Evolutionary conservation across 2,113 vertebrate genomes (phyloP).

Genomic region (Cromileptes altivelis): DNA sequence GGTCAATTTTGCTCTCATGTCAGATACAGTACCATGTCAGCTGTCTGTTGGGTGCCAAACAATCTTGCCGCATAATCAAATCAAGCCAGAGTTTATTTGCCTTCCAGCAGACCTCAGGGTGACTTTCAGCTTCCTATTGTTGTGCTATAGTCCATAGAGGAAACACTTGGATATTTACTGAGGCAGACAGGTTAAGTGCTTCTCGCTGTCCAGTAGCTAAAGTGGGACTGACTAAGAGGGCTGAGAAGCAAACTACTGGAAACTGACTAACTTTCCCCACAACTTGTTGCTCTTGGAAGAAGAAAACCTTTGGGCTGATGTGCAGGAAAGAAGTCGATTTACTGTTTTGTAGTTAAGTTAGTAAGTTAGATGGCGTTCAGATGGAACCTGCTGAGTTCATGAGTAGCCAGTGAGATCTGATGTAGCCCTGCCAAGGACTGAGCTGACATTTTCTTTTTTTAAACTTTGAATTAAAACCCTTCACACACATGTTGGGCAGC

Average conservation of each 20-base stretch:
- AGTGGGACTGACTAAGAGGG: constrained; percentile 10
- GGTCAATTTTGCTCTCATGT: neutral
- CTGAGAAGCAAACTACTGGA: constrained; percentile 37
- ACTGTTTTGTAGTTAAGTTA: neutral
- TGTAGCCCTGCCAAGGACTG: neutral
- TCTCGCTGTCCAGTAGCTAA: constrained; percentile 54
- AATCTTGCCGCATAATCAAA: neutral
- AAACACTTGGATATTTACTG: constrained; percentile 59
- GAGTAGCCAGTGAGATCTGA: neutral
- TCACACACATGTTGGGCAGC: constrained; percentile 13
- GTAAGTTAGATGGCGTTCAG: neutral
- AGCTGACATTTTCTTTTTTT: neutral
- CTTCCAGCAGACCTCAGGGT: constrained; percentile 27
- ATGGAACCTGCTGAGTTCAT: neutral
- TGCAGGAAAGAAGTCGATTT: neutral
- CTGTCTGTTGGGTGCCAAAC: constrained; percentile 1
- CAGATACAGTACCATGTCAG: neutral
- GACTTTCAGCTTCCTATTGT: constrained; percentile 47
- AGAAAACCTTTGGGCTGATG: neutral
- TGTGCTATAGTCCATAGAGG: constrained; percentile 54
- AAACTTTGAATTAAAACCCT: neutral
- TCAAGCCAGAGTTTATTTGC: constrained; percentile 43
- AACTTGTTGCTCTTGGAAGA: constrained; percentile 4
- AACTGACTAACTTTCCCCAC: constrained; percentile 19
- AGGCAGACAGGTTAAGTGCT: constrained; percentile 66